Base-by-base conservation (phyloP, 2,888 invertebrate species). In the Lordiphosa andalusiaca region DNA sequence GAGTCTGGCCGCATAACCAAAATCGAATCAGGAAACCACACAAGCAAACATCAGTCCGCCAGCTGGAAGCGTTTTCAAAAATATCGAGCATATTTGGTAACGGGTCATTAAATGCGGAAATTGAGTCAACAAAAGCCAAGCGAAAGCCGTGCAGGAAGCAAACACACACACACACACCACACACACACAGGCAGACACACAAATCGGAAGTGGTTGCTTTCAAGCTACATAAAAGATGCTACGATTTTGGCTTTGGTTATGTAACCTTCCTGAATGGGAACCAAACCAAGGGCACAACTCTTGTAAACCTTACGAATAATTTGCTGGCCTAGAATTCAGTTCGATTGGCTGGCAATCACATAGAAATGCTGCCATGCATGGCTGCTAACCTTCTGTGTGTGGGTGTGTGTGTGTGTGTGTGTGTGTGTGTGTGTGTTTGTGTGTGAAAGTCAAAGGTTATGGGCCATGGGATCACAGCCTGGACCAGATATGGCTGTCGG, bases 21-120 rank as follows among this genome's bases (percentile, higher is more conserved):
- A 53, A 53, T 40, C 58, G 54, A 56, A 61, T 69, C 71, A 64
- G 61, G 53, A 63, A 74, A 67, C 55, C 72, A 48, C 56, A 55
- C 33, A 38, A 44, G 46, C 40, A 57, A 53, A 57, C 49, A 44
- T 30, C 41, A 33, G 49, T 9, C 33, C 35, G 58, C 53, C 68
- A 69, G 55, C 58, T 59, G 63, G 36, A 66, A 70, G 71, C 57
- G 69, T 66, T 70, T 63, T 62, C 16, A 47, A 72, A 78, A 74
- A 72, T 69, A 74, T 66, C 71, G 49, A 72, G 76, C 81, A 78
- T 72, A 78, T 81, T 81, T 77, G 71, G 76, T 70, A 85, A 83
- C 80, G 86, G 72, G 68, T 78, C 86, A 86, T 86, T 86, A 85
- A 83, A 81, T 84, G 71, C 78, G 83, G 80, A 85, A 86, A 86